These are phyloP conservation scores for Laterallus jamaicensis DNA, from an alignment of 2,113 vertebrate genomes.

Conservation along the genomic window DNA sequence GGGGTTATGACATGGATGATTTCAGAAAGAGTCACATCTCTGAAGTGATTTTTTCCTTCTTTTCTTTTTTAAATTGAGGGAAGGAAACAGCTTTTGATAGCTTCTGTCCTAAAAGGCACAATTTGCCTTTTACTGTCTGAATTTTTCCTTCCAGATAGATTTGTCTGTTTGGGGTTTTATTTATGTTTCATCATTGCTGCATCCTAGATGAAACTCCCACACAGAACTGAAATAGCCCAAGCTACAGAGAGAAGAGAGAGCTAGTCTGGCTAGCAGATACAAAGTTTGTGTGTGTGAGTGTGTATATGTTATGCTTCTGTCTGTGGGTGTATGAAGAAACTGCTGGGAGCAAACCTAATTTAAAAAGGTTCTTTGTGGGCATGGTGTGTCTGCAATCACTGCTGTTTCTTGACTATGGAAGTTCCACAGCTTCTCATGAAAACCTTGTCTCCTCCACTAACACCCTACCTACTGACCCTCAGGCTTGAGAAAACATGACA, in stretches of 20 bases:
- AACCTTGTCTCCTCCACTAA: background rate
- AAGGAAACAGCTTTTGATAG: background rate
- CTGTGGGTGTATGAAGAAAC: background rate
- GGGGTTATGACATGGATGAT: background rate
- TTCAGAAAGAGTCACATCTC: background rate
- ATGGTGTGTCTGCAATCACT: background rate
- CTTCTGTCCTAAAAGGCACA: background rate
- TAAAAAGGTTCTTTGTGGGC: background rate
- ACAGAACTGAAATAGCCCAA: background rate
- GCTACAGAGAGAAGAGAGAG: background rate
- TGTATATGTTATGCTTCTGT: background rate
- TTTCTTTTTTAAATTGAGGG: background rate
- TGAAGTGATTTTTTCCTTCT: background rate
- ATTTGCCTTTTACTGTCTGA: background rate
- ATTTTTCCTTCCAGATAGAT: background rate
- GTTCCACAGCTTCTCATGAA: background rate
- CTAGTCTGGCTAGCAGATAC: background rate
- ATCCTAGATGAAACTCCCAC: background rate
- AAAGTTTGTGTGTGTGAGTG: background rate
- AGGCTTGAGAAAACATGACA: background rate
- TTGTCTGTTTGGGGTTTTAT: background rate
- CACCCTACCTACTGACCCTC: background rate
- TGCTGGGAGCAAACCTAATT: background rate
- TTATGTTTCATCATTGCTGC: background rate
- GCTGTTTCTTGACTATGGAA: background rate